These are phyloP conservation scores for Heliconius hermathena DNA, from an alignment of 1,140 invertebrate genomes.

Conservation along the genomic window DNA sequence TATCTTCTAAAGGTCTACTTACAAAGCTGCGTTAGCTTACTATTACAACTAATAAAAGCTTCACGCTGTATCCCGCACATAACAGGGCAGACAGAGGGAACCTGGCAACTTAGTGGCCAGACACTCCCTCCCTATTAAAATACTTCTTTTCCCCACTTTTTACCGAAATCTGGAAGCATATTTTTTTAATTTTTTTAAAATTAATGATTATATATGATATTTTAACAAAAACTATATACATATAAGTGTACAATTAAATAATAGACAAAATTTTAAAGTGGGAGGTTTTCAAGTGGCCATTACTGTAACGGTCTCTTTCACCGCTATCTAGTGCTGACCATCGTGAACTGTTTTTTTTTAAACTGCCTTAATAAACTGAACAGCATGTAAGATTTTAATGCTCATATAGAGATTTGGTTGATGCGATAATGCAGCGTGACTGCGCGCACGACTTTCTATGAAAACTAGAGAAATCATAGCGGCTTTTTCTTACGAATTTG, in stretches of 20 bases:
- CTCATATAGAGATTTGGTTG: slow-evolving; percentile 71
- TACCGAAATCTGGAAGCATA: too few species aligned
- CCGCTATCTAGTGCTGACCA: slow-evolving; percentile 74
- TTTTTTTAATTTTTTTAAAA: too few species aligned
- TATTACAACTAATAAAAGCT: too few species aligned
- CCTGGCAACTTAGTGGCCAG: too few species aligned
- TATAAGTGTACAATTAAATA: neutral
- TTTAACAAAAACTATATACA: neutral
- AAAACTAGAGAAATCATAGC: slow-evolving; percentile 54
- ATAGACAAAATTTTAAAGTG: slow-evolving; percentile 32
- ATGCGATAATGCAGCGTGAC: slow-evolving; percentile 76
- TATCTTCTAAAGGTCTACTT: too few species aligned
- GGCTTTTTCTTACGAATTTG: slow-evolving; percentile 53
- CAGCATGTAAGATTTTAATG: slow-evolving; percentile 78
- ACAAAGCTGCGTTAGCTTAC: too few species aligned
- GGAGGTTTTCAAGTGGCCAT: slow-evolving; percentile 62
- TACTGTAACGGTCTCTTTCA: slow-evolving; percentile 78
- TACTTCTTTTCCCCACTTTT: too few species aligned
- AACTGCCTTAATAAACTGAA: slow-evolving; percentile 76
- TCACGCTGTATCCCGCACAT: too few species aligned
- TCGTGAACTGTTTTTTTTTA: slow-evolving; percentile 74
- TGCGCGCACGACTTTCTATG: slow-evolving; percentile 76
- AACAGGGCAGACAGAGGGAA: too few species aligned
- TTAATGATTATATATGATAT: neutral
- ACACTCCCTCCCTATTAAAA: too few species aligned